Evolutionary conservation across 2,113 vertebrate genomes (phyloP).

Genomic region (Tichodroma muraria): DNA sequence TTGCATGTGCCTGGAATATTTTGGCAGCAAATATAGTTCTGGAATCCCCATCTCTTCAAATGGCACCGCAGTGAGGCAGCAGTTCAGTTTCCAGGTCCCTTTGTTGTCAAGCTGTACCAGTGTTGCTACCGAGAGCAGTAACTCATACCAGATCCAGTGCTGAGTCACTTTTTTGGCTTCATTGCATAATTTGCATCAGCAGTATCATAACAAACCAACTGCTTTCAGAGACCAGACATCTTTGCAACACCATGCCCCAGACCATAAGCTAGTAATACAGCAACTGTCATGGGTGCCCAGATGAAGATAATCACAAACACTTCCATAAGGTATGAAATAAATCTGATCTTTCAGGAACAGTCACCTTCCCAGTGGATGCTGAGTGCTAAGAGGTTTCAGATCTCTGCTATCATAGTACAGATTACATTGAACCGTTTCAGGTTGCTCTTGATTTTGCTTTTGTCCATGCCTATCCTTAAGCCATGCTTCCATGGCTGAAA

Average conservation of each 20-base stretch:
- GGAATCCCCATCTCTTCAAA: not conserved
- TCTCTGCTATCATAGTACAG: not conserved
- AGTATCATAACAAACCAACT: not conserved
- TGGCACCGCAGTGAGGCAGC: not conserved
- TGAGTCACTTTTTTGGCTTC: not conserved
- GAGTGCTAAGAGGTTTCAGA: not conserved
- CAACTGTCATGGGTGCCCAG: not conserved
- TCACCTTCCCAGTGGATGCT: not conserved
- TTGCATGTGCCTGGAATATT: not conserved
- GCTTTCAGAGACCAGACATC: not conserved
- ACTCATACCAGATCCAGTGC: not conserved
- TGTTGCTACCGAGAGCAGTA: not conserved
- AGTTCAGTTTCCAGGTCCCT: not conserved
- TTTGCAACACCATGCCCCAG: not conserved
- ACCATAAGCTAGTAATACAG: not conserved
- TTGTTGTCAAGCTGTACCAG: not conserved
- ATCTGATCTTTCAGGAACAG: not conserved
- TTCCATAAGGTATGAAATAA: not conserved
- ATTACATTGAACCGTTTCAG: not conserved
- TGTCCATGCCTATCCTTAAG: not conserved
- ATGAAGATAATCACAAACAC: not conserved
- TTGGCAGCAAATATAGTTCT: accelerated
- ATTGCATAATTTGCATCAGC: not conserved
- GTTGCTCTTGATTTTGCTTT: not conserved
- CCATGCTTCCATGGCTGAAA: not conserved